These are phyloP conservation scores for Noctua janthe DNA, from an alignment of 2,888 invertebrate species.

Conservation along the genomic window DNA sequence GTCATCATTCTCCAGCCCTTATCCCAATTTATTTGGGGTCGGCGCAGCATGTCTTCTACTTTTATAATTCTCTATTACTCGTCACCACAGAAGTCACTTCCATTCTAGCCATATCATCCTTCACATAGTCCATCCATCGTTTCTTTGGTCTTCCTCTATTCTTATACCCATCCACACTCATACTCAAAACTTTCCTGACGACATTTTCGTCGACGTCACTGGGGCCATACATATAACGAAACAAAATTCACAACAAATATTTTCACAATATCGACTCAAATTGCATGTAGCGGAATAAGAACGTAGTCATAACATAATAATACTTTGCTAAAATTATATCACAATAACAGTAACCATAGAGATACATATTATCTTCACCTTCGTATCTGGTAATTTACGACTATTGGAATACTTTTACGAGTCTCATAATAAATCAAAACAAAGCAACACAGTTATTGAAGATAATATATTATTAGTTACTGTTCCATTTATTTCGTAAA, in stretches of 20 bases:
- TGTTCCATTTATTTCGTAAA: slow-evolving; percentile 37
- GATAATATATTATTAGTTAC: slow-evolving; percentile 41
- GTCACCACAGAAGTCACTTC: too few relatives aligned
- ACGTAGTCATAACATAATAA: slow-evolving; percentile 1
- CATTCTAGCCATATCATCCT: too few relatives aligned
- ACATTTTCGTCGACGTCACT: too few relatives aligned
- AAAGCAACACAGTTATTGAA: slow-evolving; percentile 31
- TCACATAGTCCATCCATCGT: too few relatives aligned
- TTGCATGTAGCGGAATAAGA: slow-evolving; percentile 3
- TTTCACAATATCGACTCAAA: neutral
- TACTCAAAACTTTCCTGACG: too few relatives aligned
- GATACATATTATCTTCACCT: slow-evolving; percentile 30
- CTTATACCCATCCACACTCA: too few relatives aligned
- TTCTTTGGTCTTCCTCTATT: too few relatives aligned
- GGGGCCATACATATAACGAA: too few relatives aligned
- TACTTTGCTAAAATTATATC: slow-evolving; percentile 26
- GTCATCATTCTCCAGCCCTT: too few relatives aligned
- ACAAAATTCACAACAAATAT: neutral
- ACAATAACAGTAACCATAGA: slow-evolving; percentile 13
- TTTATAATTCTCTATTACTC: too few relatives aligned
- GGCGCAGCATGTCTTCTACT: too few relatives aligned
- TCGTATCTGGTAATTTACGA: slow-evolving; percentile 34
- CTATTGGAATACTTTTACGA: slow-evolving; percentile 45
- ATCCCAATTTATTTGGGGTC: too few relatives aligned
- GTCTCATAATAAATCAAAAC: slow-evolving; percentile 43